These are phyloP conservation scores for Xenopus laevis DNA, from an alignment of 2,113 vertebrate genomes.

Conservation along the genomic window DNA sequence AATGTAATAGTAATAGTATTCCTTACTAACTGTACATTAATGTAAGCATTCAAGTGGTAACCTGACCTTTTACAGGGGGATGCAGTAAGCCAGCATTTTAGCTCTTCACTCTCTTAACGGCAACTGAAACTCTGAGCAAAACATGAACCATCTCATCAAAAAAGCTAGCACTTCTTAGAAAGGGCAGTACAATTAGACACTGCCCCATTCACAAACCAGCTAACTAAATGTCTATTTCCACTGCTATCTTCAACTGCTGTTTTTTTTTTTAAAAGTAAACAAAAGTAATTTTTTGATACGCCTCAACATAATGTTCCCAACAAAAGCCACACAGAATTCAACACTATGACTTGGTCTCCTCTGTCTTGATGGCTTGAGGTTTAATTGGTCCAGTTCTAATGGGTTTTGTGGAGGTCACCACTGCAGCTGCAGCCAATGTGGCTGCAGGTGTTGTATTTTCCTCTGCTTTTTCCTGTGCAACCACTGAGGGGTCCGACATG, in stretches of 20 bases:
- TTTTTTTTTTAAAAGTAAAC: conserved; percentile 31
- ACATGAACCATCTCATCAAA: neutral
- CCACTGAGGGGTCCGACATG: conserved; percentile 69
- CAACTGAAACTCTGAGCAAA: conserved; percentile 11
- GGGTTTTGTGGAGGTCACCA: conserved; percentile 76
- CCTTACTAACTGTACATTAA: neutral
- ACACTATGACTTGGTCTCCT: conserved; percentile 87
- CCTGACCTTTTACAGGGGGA: neutral
- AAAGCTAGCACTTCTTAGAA: neutral
- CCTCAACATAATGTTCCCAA: conserved; percentile 16
- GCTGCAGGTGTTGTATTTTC: conserved; percentile 65
- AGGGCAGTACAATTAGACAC: conserved; percentile 4
- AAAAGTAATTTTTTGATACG: conserved; percentile 10
- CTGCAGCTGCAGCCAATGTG: conserved; percentile 53
- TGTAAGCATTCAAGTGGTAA: conserved; percentile 1
- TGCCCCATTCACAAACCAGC: conserved; percentile 1
- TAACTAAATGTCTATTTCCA: conserved; percentile 1
- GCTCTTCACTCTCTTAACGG: conserved; percentile 1
- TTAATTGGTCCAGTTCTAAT: conserved; percentile 98
- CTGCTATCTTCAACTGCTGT: conserved; percentile 25
- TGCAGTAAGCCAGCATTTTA: neutral
- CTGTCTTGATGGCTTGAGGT: conserved; percentile 96
- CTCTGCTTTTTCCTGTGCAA: conserved; percentile 69
- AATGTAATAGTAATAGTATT: conserved; percentile 3
- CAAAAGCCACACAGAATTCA: conserved; percentile 47